A percentile compares a stretch with the other conserved stretches of the same genome.
phyloP scores from a whole-genome alignment of 2,888 invertebrate genomes.

The Pemphredon lugubris region DNA sequence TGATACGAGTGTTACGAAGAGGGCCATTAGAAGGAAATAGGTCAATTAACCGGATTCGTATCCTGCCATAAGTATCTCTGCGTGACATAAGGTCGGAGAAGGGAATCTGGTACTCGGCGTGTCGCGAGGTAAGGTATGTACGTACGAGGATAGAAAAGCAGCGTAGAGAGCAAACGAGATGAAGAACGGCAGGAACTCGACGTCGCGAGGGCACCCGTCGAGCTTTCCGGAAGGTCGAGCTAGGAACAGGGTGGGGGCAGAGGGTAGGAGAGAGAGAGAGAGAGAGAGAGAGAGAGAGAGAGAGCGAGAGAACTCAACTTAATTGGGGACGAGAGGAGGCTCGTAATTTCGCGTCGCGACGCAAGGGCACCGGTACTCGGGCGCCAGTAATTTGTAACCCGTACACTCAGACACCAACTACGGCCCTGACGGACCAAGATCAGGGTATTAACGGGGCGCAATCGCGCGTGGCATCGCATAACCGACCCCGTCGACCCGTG shows the following conservation, averaged over 20 bases:
- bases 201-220: conserved; percentile 46
- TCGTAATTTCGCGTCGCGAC: conserved; percentile 70
- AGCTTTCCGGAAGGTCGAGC: conserved; percentile 46
- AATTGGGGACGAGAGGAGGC: conserved; percentile 65
- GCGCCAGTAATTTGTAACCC: conserved; percentile 68
- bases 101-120: conserved; percentile 1
- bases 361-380: conserved; percentile 57
- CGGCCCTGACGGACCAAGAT: conserved; percentile 47
- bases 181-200: conserved; percentile 42
- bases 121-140: conserved; percentile 13
- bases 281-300: not conserved
- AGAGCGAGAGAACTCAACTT: conserved; percentile 43
- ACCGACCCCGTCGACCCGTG: conserved; percentile 30
- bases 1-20: conserved; percentile 12
- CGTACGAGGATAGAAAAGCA: conserved; percentile 2
- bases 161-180: conserved; percentile 32
- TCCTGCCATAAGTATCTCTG: conserved; percentile 45
- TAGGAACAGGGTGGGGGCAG: too few species aligned
- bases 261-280: conserved; percentile 11
- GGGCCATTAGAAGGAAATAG: conserved; percentile 47
- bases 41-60: conserved; percentile 54
- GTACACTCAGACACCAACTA: conserved; percentile 55
- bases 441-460: conserved; percentile 46
- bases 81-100: conserved; percentile 32
- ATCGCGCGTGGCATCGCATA: conserved; percentile 56